Base-by-base conservation (phyloP, 2,113 vertebrate species). In the Ageneiosus marmoratus region DNA sequence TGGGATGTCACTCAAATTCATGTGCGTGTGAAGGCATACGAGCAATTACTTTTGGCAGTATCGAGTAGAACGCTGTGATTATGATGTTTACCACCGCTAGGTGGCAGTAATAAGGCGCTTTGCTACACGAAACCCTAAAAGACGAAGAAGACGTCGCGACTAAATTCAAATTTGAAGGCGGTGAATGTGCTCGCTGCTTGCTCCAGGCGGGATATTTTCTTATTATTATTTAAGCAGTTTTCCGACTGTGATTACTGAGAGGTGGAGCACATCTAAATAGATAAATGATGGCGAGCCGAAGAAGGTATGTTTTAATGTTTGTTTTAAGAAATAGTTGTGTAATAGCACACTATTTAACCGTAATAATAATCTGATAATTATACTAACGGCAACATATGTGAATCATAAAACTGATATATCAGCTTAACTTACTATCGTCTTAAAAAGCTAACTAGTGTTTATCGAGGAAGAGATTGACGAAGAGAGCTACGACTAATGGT, bases 131-230 rank as follows among this genome's bases (percentile, higher is more conserved):
- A 76, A 46, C 72, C 7, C 50, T 15, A 60, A 79, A 8, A 62
- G 37, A 55, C 44, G 82, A 72, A 82, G 70, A 88, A 24, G 41
- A 74, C 34, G 8, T 4, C 0, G 34, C 12, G 53, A 13, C 4
- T 22, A 4, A n/a, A 82, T 88, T 88, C 83, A 84, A 88, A 88
- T 84, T 84, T 86, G 29, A 65, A 41, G 83, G 85, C 80, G 44
- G 37, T 20, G 50, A 18, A 4, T 4, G 8, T 34, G 24, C 7
- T 24, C 0, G 5, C 1, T 55, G 32, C 46, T 77, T 11, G 60
- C 48, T 32, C 12, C 18, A 34, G 50, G 50, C 37, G 15, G 16
- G 48, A 34, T n/a, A 48, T 53, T 41, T 18, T 0, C 18, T 60
- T 44, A 15, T 84, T 79, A 15, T 48, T 0, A 11, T 46, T 44